Evolutionary conservation across 2,113 vertebrate species (phyloP).

Genomic region (Octodon degus): DNA sequence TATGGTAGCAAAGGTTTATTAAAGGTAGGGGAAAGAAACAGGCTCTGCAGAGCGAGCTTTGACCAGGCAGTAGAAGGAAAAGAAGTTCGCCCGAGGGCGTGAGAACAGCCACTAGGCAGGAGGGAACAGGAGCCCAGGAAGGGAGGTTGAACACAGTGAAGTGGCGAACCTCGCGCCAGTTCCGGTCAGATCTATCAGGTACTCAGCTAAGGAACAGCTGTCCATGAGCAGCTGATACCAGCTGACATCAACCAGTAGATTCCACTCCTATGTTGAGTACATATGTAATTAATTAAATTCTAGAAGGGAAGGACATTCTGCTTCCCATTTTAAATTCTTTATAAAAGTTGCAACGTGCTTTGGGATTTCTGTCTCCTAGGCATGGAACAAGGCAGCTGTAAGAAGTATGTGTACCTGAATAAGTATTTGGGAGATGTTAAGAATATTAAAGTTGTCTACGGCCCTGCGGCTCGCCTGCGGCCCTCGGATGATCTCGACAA

Average conservation of each 20-base stretch:
- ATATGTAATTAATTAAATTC: constrained; percentile 14
- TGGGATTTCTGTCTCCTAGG: constrained; percentile 85
- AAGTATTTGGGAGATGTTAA: constrained; percentile 86
- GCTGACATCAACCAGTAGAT: background rate
- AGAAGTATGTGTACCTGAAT: constrained; percentile 88
- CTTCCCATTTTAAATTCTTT: background rate
- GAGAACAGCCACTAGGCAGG: background rate
- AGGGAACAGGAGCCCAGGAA: background rate
- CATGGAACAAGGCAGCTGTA: constrained; percentile 95
- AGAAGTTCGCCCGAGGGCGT: background rate
- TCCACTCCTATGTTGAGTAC: background rate
- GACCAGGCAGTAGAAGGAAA: background rate
- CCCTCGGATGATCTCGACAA: constrained; percentile 90
- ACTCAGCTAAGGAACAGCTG: background rate
- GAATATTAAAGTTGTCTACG: constrained; percentile 89
- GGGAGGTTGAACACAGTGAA: background rate
- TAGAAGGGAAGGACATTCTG: constrained; percentile 7
- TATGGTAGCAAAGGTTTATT: background rate
- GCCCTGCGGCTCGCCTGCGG: constrained; percentile 93
- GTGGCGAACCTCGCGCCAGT: background rate
- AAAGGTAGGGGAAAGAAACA: background rate
- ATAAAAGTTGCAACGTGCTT: background rate
- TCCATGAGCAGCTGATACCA: background rate
- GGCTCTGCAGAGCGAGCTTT: background rate
- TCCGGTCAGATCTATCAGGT: background rate